Evolutionary conservation across 2,113 vertebrate species (phyloP).

Genomic region (Telmatochromis brachygnathus): DNA sequence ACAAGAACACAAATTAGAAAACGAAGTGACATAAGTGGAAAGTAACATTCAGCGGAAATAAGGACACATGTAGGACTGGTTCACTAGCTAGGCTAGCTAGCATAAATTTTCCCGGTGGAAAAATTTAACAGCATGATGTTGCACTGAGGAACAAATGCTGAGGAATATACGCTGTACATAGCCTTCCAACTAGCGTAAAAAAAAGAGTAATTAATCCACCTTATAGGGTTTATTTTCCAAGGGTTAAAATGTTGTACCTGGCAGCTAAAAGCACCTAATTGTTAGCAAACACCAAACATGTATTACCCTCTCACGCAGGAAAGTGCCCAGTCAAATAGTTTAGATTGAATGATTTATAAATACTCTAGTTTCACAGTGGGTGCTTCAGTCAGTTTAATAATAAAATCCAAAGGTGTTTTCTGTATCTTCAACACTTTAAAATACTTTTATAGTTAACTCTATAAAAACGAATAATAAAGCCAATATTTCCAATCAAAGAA

Average conservation of each 20-base stretch:
- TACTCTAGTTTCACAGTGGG: neutral
- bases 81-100: neutral
- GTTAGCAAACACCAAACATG: neutral
- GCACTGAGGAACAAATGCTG: neutral
- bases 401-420: neutral
- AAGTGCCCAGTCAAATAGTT: neutral
- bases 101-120: neutral
- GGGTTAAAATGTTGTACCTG: neutral
- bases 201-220: neutral
- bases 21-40: neutral
- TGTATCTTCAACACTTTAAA: neutral
- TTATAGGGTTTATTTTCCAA: neutral
- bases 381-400: neutral
- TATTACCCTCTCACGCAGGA: neutral
- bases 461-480: neutral
- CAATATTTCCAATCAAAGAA: neutral
- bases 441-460: neutral
- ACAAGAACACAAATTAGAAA: neutral
- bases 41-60: neutral
- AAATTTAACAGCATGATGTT: neutral
- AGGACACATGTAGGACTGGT: neutral
- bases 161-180: neutral
- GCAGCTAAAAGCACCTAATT: neutral
- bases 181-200: neutral
- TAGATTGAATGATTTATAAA: neutral